These are phyloP conservation scores for Luperina testacea DNA, from an alignment of 2,888 invertebrate species.

Conservation along the genomic window DNA sequence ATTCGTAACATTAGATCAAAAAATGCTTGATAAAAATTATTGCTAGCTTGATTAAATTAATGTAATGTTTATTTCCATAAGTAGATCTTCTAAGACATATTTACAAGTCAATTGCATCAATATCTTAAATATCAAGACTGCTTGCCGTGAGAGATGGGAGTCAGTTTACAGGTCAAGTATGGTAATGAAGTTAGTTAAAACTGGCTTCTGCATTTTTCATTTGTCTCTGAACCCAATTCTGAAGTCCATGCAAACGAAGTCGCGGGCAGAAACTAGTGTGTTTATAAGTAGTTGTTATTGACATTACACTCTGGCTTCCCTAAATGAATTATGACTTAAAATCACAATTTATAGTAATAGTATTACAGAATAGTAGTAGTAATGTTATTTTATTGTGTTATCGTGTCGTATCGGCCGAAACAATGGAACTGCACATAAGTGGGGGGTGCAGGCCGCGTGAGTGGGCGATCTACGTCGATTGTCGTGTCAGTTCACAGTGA, in stretches of 20 bases:
- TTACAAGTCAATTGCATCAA: no score
- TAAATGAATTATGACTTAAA: neutral
- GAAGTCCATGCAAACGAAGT: neutral
- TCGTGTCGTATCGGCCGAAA: constrained; percentile 66
- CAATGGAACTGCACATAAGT: constrained; percentile 74
- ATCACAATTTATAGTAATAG: neutral
- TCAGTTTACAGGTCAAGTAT: no score
- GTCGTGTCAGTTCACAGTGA: constrained; percentile 74
- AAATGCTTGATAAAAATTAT: no score
- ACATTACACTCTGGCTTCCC: neutral
- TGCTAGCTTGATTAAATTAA: no score
- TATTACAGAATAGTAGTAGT: neutral
- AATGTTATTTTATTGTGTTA: neutral
- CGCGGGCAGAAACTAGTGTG: neutral
- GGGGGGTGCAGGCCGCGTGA: constrained; percentile 82
- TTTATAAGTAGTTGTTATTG: neutral
- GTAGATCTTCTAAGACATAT: no score
- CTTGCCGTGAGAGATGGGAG: no score
- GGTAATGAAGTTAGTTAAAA: neutral
- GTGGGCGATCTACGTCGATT: constrained; percentile 76
- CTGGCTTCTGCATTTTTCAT: neutral
- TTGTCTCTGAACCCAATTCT: neutral
- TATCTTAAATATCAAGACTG: no score
- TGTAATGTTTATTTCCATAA: no score
- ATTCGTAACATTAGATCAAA: no score